Percentiles rank a stretch among this genome's conserved stretches.
These are phyloP conservation scores for Orius insidiosus DNA, from an alignment of 1,140 invertebrate species.

Conservation along the genomic window DNA sequence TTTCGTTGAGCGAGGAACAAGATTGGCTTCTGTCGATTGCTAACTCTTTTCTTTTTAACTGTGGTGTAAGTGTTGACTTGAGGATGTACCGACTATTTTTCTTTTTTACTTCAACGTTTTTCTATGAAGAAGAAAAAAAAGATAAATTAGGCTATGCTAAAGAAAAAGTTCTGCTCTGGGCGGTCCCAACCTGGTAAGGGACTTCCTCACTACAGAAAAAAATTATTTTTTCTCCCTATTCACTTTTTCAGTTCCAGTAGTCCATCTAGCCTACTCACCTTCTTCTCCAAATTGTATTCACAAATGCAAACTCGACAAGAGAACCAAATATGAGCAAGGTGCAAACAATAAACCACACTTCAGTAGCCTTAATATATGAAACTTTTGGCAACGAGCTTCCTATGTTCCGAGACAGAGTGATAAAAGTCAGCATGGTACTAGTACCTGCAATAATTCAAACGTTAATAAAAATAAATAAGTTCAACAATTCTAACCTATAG, in stretches of 20 bases:
- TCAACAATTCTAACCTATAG: conserved; percentile 36
- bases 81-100: conserved; percentile 67
- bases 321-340: conserved; percentile 69
- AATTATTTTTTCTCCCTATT: background rate
- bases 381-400: conserved; percentile 72
- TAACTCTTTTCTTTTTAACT: conserved; percentile 36
- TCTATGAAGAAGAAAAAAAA: too few relatives aligned
- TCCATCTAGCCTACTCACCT: conserved; percentile 37
- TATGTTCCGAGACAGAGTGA: conserved; percentile 64
- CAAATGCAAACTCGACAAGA: conserved; percentile 76
- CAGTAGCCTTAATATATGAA: conserved; percentile 78
- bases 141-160: too few relatives aligned
- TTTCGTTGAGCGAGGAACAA: conserved; percentile 12
- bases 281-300: conserved; percentile 71
- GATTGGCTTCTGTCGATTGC: conserved; percentile 13
- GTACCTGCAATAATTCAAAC: conserved; percentile 37
- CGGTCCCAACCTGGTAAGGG: too few relatives aligned
- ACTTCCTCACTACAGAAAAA: too few relatives aligned
- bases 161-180: too few relatives aligned
- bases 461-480: background rate
- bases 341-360: conserved; percentile 77
- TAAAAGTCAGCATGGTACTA: conserved; percentile 70
- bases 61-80: conserved; percentile 62
- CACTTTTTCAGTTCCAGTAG: background rate
- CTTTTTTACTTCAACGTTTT: conserved; percentile 64